Base-by-base conservation (phyloP, 2,888 invertebrate genomes). In the Oscheius sp. region DNA sequence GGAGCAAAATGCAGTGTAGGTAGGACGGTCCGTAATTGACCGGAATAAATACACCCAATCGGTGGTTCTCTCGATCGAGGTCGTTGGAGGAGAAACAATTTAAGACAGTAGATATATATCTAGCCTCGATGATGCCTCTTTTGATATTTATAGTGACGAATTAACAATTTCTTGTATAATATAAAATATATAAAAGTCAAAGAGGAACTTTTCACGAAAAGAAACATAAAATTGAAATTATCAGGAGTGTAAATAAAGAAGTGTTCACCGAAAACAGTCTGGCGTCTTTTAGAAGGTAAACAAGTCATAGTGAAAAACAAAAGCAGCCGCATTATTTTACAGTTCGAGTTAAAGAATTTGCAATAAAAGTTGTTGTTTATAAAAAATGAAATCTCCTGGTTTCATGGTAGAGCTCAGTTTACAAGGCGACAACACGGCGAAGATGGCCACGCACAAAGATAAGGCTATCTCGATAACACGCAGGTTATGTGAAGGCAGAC, bases 401-500 rank as follows among this genome's bases (percentile, higher is more conserved):
- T 12, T 54, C 54, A 20, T 54, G 32, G 54, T 54, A 32, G 32
- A 54, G 32, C 33, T 32, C 36, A 33, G n/a, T 54, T 33, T 32
- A 54, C 54, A 36, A 33, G 17, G 41, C 24, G 59, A 59, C 59
- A 59, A 41, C 59, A 28, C 12, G 59, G 41, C 59, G 59, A 59
- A 59, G 44, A 59, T 59, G 59, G 59, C 59, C 59, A 59, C 59
- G 59, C 44, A 59, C 26, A 28, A 26, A 59, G 59, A 59, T 59
- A 59, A 59, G 59, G 44, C 24, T 26, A 44, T 30, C 59, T 59
- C 59, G 59, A 59, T 59, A 59, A 59, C 59, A 59, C 41, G 24
- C 41, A 44, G 44, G 44, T 44, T 56, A 30, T 44, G 44, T n/a
- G 44, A 41, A 59, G 38, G 59, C 9, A 26, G 17, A 8, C 28